Base-by-base conservation (phyloP, 1,140 invertebrate species). In the Drosophila gunungcola region DNA sequence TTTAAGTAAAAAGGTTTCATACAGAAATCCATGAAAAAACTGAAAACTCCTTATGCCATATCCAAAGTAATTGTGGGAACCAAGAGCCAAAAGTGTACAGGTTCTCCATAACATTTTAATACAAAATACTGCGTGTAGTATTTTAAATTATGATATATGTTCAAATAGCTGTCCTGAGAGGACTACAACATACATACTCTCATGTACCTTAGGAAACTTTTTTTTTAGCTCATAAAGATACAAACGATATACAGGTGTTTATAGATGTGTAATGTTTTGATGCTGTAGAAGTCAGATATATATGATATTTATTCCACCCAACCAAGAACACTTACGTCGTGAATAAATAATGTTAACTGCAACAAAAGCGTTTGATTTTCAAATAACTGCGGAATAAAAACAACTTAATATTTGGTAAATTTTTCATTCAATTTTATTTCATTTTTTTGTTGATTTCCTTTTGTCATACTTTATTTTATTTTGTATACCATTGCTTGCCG, bases 401-500 rank as follows among this genome's bases (percentile, higher is more conserved):
- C 45, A 32, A 55, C 6, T 39, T 7, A 0, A 13, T 42, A 49
- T 70, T 60, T 48, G 21, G 34, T 63, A 63, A 56, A 51, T 73
- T 76, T 79, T 79, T 74, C 41, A 51, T 73, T 80, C 64, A 73
- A 67, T 74, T 85, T 86, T 70, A 80, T 86, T 86, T 74, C 57
- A 70, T 68, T 64, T 88, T 67, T 36, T 75, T 68, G 48, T 68
- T 21, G 48, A 27, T 67, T 73, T 51, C 64, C 57, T 79, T 61
- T 63, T 58, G 46, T 64, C 36, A 57, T 76, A 64, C 48, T 70
- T 63, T 78, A 49, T 63, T 60, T 73, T 80, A 73, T 78, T 70
- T 76, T 84, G 72, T 78, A 83, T 91, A 84, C 81, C 80, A 84
- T 84, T 84, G 80, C 76, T 83, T 83, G 76, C 80, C 74, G 83